Evolutionary conservation across 2,797 vertebrate species (phyloP).

Genomic region (Fratercula arctica): DNA sequence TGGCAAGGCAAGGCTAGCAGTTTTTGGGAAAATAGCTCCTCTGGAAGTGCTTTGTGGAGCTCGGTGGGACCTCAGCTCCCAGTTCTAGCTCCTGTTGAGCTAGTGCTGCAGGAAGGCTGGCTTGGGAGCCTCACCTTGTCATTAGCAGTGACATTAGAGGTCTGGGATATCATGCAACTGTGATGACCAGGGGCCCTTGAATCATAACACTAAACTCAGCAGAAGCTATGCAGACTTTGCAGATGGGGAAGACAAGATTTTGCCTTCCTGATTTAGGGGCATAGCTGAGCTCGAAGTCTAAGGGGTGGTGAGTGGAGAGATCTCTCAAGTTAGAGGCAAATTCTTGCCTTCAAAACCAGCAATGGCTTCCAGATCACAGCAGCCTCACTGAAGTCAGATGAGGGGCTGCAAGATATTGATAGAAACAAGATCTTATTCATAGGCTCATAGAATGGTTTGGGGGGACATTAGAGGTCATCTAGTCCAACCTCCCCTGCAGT

Average conservation of each 20-base stretch:
- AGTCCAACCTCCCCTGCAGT: neutral
- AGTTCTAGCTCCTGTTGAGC: neutral
- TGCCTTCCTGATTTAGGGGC: neutral
- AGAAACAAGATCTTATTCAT: neutral
- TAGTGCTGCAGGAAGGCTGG: neutral
- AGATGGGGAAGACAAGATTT: neutral
- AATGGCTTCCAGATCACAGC: neutral
- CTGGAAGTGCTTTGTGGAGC: neutral
- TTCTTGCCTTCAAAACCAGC: neutral
- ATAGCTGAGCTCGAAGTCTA: neutral
- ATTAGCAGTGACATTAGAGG: neutral
- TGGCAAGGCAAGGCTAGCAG: neutral
- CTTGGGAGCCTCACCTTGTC: neutral
- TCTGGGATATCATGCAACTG: neutral
- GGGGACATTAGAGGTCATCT: neutral
- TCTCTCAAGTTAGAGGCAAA: neutral
- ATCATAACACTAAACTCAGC: neutral
- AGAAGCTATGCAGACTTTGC: neutral
- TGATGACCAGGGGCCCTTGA: neutral
- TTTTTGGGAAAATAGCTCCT: neutral
- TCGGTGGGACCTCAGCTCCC: neutral
- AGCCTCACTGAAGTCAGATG: neutral
- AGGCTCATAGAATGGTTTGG: neutral
- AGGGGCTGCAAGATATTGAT: neutral
- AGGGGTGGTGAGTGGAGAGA: neutral